Conservation (phyloP, 2,888 invertebrate genomes). For the Peribatodes rhomboidaria region DNA sequence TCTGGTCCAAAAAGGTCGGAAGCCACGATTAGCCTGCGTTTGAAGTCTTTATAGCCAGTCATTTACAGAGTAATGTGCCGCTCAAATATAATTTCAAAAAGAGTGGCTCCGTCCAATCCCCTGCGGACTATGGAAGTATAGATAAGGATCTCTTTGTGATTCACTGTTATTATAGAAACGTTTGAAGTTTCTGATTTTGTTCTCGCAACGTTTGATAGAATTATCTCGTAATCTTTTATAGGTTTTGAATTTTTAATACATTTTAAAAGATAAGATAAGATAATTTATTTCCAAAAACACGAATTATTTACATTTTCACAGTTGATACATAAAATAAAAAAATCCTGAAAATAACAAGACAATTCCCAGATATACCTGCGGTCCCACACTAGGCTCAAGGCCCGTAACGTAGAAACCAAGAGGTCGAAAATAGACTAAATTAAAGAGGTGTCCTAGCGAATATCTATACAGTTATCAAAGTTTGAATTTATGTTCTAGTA, state of each 20-base stretch:
- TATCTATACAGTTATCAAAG: too few relatives aligned
- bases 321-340: too few relatives aligned
- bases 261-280: too few relatives aligned
- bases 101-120: slow-evolving; percentile 65
- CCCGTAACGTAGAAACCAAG: too few relatives aligned
- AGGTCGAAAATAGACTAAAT: too few relatives aligned
- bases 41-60: slow-evolving; percentile 83
- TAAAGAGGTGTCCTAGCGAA: too few relatives aligned
- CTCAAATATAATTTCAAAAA: slow-evolving; percentile 81
- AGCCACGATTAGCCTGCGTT: slow-evolving; percentile 84
- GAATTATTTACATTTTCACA: too few relatives aligned
- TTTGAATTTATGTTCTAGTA: too few relatives aligned
- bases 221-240: slow-evolving; percentile 29
- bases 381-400: too few relatives aligned
- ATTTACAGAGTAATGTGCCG: slow-evolving; percentile 80
- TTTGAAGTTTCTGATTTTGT: slow-evolving; percentile 35
- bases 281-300: too few relatives aligned
- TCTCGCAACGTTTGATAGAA: slow-evolving; percentile 24
- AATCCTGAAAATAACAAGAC: too few relatives aligned
- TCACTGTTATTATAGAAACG: slow-evolving; percentile 36
- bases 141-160: slow-evolving; percentile 51
- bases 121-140: slow-evolving; percentile 28
- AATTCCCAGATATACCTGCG: too few relatives aligned
- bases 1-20: slow-evolving; percentile 79
- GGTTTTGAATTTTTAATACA: slow-evolving; percentile 9